A percentile compares a stretch with the other conserved stretches of the same genome.
These are phyloP conservation scores for Corythucha ciliata DNA, from an alignment of 2,888 invertebrate genomes.

Conservation along the genomic window DNA sequence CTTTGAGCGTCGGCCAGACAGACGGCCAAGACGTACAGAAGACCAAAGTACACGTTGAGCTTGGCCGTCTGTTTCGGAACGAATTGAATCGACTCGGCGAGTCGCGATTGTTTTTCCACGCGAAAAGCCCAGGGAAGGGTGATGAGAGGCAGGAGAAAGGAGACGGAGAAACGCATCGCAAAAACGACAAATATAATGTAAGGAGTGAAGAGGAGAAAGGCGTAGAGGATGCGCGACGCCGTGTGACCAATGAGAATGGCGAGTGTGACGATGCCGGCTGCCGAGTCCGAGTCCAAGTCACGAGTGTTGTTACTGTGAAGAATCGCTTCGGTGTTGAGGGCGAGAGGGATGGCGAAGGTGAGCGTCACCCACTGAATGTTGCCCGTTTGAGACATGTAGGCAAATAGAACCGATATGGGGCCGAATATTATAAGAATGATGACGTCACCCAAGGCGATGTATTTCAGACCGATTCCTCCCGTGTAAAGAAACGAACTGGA, in stretches of 20 bases:
- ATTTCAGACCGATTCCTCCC: conserved; percentile 90
- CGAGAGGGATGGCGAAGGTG: conserved; percentile 86
- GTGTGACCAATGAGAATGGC: conserved; percentile 89
- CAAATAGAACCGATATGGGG: conserved; percentile 85
- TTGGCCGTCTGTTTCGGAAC: conserved; percentile 84
- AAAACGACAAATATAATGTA: conserved; percentile 82
- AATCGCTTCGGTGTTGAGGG: conserved; percentile 89
- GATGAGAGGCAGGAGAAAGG: conserved; percentile 80
- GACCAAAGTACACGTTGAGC: conserved; percentile 81
- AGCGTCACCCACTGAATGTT: conserved; percentile 82
- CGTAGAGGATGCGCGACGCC: conserved; percentile 82
- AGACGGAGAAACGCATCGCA: conserved; percentile 71
- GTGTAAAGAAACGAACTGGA: conserved; percentile 95
- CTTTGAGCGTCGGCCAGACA: conserved; percentile 42
- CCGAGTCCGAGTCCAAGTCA: conserved; percentile 77
- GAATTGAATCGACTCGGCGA: conserved; percentile 63
- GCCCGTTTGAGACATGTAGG: conserved; percentile 87
- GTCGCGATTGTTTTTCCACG: conserved; percentile 79
- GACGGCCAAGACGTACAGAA: conserved; percentile 78
- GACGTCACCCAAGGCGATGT: conserved; percentile 89
- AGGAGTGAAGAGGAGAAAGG: conserved; percentile 79
- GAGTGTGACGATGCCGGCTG: conserved; percentile 85
- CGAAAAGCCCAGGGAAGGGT: conserved; percentile 82
- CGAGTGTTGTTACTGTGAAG: conserved; percentile 91
- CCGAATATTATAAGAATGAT: conserved; percentile 87